Percentiles rank a stretch among this genome's conserved stretches.
Conservation (phyloP, 2,888 invertebrate species). For the Cyclophora albipunctata region DNA sequence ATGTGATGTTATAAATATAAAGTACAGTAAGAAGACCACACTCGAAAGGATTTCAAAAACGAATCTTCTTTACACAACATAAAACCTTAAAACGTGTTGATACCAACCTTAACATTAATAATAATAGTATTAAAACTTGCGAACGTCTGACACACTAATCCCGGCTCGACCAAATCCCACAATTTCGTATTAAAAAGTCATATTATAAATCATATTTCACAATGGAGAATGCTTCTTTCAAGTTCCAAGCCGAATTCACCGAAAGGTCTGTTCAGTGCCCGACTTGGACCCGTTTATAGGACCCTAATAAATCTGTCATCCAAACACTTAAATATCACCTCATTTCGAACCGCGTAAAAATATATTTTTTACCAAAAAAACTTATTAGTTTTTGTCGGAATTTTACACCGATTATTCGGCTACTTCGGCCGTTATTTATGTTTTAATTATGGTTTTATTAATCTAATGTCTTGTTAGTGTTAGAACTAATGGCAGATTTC, state of each 20-base stretch:
- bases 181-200: slow-evolving; percentile 4
- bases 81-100: no score
- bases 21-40: no score
- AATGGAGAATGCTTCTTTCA: slow-evolving; percentile 11
- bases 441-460: no score
- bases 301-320: slow-evolving; percentile 62
- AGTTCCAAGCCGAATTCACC: slow-evolving; percentile 19
- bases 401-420: no score
- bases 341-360: background rate
- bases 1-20: no score
- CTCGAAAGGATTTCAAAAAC: no score
- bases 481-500: no score
- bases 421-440: no score
- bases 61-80: no score
- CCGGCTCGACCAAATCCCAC: no score
- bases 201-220: slow-evolving; percentile 39
- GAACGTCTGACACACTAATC: slow-evolving; percentile 20
- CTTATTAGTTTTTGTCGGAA: no score
- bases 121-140: slow-evolving; percentile 32
- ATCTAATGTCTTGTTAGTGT: no score
- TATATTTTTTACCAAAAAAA: background rate
- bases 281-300: slow-evolving; percentile 17
- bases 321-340: slow-evolving; percentile 25
- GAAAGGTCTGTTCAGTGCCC: slow-evolving; percentile 31
- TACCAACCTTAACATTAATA: background rate